Percentiles rank a stretch among this genome's conserved stretches.
Conservation (phyloP, 2,888 invertebrate genomes). For the Bombylius major region DNA sequence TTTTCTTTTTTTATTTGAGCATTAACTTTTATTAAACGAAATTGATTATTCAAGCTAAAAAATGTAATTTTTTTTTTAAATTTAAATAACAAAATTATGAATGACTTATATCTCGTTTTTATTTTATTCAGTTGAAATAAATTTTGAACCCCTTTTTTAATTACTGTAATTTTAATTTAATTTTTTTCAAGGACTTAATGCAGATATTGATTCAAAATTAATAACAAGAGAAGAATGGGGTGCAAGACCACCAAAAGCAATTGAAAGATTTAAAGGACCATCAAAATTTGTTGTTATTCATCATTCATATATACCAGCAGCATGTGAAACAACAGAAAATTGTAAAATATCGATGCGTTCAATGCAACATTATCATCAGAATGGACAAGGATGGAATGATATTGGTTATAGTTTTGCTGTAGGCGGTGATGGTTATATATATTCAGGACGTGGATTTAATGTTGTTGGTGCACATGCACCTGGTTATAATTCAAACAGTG, state of each 20-base stretch:
- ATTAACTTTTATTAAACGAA: too few relatives aligned
- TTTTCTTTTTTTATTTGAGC: too few relatives aligned
- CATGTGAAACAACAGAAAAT: conserved; percentile 41
- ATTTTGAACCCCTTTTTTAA: too few relatives aligned
- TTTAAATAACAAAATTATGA: too few relatives aligned
- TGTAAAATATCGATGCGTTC: conserved; percentile 47
- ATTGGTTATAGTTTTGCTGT: conserved; percentile 60
- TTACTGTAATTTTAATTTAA: too few relatives aligned
- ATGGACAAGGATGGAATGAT: conserved; percentile 50
- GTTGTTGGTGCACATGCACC: conserved; percentile 58
- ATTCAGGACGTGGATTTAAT: conserved; percentile 60
- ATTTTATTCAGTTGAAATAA: too few relatives aligned
- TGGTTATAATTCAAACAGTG: conserved; percentile 50
- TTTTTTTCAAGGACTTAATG: neutral
- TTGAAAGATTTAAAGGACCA: conserved; percentile 41
- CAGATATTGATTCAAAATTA: neutral
- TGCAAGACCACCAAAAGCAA: conserved; percentile 39
- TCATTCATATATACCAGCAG: conserved; percentile 52
- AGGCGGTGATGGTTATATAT: conserved; percentile 58
- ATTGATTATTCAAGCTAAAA: too few relatives aligned
- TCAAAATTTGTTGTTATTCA: conserved; percentile 58
- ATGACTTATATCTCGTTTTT: too few relatives aligned
- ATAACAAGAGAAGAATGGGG: conserved; percentile 45
- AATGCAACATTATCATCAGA: conserved; percentile 54
- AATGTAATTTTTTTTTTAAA: too few relatives aligned